phyloP scores from a whole-genome alignment of 1,140 invertebrate species.

The Calephelis virginiensis region DNA sequence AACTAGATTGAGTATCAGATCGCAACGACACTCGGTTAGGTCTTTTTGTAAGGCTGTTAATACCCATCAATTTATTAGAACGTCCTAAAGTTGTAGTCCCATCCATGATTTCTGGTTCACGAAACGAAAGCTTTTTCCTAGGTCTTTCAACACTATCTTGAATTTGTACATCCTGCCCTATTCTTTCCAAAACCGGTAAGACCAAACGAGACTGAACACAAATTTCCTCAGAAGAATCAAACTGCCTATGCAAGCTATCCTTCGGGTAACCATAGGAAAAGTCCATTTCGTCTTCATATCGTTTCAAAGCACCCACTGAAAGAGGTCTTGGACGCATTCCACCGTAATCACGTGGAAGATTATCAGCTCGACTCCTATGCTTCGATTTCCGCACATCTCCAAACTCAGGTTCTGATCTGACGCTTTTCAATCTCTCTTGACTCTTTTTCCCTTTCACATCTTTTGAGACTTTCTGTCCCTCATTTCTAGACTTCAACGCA shows the following conservation, averaged over 20 bases:
- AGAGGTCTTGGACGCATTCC: slow-evolving; percentile 47
- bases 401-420: slow-evolving; percentile 66
- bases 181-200: slow-evolving; percentile 66
- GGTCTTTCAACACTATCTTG: slow-evolving; percentile 81
- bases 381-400: slow-evolving; percentile 51
- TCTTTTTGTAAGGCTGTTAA: slow-evolving; percentile 57
- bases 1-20: slow-evolving; percentile 44
- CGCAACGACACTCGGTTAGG: slow-evolving; percentile 56
- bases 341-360: slow-evolving; percentile 38
- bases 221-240: slow-evolving; percentile 62
- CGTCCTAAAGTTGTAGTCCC: slow-evolving; percentile 51
- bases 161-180: slow-evolving; percentile 57
- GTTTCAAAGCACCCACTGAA: slow-evolving; percentile 54
- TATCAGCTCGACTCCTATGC: slow-evolving; percentile 59
- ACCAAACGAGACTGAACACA: slow-evolving; percentile 63
- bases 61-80: slow-evolving; percentile 64
- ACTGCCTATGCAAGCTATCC: slow-evolving; percentile 47
- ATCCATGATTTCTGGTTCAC: slow-evolving; percentile 87
- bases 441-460: slow-evolving; percentile 50
- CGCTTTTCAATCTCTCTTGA: slow-evolving; percentile 49
- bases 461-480: slow-evolving; percentile 45
- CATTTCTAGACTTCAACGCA: slow-evolving; percentile 58
- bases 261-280: slow-evolving; percentile 44
- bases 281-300: slow-evolving; percentile 52
- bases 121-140: slow-evolving; percentile 90